These are phyloP conservation scores for Neocrepidodera transversa DNA, from an alignment of 2,888 invertebrate genomes.

Conservation along the genomic window DNA sequence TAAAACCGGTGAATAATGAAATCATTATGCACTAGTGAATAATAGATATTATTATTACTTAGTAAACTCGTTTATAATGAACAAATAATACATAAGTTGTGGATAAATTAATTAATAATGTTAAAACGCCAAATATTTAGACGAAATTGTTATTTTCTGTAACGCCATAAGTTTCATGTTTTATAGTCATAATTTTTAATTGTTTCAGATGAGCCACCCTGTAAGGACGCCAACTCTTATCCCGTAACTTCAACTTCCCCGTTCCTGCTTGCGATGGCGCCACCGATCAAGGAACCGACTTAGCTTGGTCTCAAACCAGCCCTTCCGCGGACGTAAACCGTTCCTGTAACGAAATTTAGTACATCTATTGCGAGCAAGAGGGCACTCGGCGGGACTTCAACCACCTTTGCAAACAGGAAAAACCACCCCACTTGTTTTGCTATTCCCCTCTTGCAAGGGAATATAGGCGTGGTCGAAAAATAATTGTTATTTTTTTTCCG, in stretches of 20 bases:
- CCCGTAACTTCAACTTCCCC: background rate
- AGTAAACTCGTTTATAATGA: no score
- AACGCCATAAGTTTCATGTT: no score
- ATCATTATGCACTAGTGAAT: no score
- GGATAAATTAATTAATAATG: no score
- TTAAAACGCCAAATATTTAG: no score
- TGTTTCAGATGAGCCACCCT: constrained; percentile 24
- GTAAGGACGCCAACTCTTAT: constrained; percentile 5
- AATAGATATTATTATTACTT: no score
- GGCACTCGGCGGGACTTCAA: constrained; percentile 30
- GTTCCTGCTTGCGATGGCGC: constrained; percentile 9
- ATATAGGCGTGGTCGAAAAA: constrained; percentile 52
- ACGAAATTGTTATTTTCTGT: no score
- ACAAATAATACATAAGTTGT: no score
- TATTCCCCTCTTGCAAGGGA: constrained; percentile 41
- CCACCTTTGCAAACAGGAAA: constrained; percentile 21
- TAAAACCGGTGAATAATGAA: no score
- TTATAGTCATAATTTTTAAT: no score
- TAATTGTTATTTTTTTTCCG: constrained; percentile 55
- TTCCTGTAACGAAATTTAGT: constrained; percentile 2
- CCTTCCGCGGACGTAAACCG: constrained; percentile 8
- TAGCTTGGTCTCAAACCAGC: background rate
- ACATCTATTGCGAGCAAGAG: constrained; percentile 39
- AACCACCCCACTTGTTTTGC: constrained; percentile 40
- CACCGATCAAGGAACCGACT: constrained; percentile 10